phyloP scores from a whole-genome alignment of 92 coral and sea anemone genomes.

The Zoanthus sansibaricus region DNA sequence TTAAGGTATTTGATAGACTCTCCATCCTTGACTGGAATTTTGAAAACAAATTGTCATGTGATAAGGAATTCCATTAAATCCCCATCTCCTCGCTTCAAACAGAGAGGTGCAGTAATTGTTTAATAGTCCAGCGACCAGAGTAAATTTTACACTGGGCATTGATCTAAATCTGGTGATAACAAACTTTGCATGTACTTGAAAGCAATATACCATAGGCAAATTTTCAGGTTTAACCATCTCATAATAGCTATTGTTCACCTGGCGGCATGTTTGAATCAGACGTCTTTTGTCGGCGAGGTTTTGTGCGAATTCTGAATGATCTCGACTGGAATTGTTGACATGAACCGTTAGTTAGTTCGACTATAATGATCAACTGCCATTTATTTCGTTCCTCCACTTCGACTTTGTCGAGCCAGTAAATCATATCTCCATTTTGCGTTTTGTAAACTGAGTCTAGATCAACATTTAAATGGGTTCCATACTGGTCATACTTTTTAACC shows the following conservation, averaged over 20 bases:
- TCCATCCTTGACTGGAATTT: no score
- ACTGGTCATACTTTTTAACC: constrained; percentile 35
- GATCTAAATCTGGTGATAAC: no score
- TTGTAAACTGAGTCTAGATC: constrained; percentile 90
- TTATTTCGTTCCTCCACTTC: constrained; percentile 81
- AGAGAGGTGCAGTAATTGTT: no score
- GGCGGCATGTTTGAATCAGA: constrained; percentile 9
- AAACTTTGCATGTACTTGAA: no score
- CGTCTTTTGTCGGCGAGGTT: constrained; percentile 66
- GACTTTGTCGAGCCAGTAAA: constrained; percentile 89
- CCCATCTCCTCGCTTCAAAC: no score
- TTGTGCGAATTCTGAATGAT: constrained; percentile 87
- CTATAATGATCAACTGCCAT: constrained; percentile 71
- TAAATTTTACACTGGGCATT: no score
- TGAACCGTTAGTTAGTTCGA: constrained; percentile 71
- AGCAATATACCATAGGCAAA: neutral
- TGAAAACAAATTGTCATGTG: no score
- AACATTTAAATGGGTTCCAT: constrained; percentile 64
- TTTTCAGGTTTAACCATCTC: neutral
- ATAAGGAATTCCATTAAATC: no score
- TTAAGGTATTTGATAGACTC: no score
- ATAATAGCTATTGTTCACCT: constrained; percentile 11
- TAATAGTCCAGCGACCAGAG: no score
- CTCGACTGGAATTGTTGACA: constrained; percentile 56
- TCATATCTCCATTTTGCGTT: constrained; percentile 65